A percentile compares a stretch with the other conserved stretches of the same genome.
Conservation (phyloP, 1,140 invertebrate species). For the Anagrus nilaparvatae region DNA sequence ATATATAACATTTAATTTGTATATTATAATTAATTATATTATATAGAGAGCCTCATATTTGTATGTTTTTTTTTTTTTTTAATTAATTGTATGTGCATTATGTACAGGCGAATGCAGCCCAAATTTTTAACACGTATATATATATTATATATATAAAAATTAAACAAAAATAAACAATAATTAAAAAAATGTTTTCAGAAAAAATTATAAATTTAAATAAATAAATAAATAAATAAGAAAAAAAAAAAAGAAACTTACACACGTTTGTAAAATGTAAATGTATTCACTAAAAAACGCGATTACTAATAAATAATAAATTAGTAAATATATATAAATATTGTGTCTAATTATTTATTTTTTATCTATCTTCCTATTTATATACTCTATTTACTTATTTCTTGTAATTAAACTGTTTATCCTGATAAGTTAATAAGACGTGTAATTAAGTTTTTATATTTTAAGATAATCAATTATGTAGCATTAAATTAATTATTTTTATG, state of each 20-base stretch:
- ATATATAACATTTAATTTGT: constrained; percentile 18
- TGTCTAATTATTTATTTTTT: no score
- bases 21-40: constrained; percentile 24
- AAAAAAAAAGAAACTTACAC: constrained; percentile 12
- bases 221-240: background rate
- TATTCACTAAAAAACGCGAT: constrained; percentile 15
- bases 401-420: no score
- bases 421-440: no score
- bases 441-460: no score
- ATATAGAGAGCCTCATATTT: constrained; percentile 15
- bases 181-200: constrained; percentile 10
- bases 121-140: constrained; percentile 10
- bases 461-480: no score
- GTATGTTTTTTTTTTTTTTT: no score
- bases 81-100: constrained; percentile 25
- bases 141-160: constrained; percentile 1
- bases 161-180: background rate
- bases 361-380: no score
- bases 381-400: no score
- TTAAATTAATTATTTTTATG: no score
- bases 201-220: constrained; percentile 5
- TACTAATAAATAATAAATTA: constrained; percentile 14
- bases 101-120: constrained; percentile 22
- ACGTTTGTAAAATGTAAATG: constrained; percentile 15
- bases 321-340: constrained; percentile 9